These are phyloP conservation scores for Drosophila vallismaia DNA, from an alignment of 2,888 invertebrate species.

Conservation along the genomic window DNA sequence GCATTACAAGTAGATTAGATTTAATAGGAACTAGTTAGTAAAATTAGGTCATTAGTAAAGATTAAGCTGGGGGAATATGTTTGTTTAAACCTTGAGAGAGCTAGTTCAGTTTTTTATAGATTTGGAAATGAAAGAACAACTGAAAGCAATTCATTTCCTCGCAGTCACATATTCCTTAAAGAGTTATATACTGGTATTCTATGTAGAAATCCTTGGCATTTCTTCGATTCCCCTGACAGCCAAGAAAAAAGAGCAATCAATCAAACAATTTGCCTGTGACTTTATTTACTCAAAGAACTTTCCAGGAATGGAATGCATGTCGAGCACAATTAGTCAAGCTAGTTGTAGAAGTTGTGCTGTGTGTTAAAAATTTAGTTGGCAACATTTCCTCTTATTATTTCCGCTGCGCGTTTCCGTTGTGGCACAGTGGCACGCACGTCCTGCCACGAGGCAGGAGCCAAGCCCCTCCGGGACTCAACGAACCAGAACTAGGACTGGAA, in stretches of 20 bases:
- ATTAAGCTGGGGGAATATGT: not conserved
- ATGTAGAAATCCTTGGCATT: not conserved
- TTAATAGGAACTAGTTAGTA: not conserved
- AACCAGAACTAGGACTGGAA: not conserved
- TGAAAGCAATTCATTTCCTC: no score
- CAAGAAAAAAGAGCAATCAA: slow-evolving; percentile 33
- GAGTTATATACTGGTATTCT: not conserved
- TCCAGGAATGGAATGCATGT: slow-evolving; percentile 32
- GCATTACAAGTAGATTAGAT: no score
- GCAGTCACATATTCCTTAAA: not conserved
- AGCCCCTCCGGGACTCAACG: slow-evolving; percentile 10
- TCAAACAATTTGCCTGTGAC: slow-evolving; percentile 35
- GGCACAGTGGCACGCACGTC: slow-evolving; percentile 62
- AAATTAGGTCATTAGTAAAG: not conserved
- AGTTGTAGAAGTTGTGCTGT: slow-evolving; percentile 31
- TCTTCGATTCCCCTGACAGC: slow-evolving; percentile 32
- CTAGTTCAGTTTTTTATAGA: no score
- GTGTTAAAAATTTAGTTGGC: slow-evolving; percentile 67
- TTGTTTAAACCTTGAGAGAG: no score
- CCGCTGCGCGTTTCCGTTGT: slow-evolving; percentile 67
- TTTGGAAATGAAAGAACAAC: no score
- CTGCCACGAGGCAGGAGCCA: slow-evolving; percentile 16
- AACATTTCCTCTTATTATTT: slow-evolving; percentile 71
- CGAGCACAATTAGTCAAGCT: slow-evolving; percentile 63
- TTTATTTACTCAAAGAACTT: slow-evolving; percentile 43